Evolutionary conservation across 2,797 vertebrate genomes (phyloP), one percentile per base, ranked within the genome.

Genomic region (Pogoniulus pusillus): DNA sequence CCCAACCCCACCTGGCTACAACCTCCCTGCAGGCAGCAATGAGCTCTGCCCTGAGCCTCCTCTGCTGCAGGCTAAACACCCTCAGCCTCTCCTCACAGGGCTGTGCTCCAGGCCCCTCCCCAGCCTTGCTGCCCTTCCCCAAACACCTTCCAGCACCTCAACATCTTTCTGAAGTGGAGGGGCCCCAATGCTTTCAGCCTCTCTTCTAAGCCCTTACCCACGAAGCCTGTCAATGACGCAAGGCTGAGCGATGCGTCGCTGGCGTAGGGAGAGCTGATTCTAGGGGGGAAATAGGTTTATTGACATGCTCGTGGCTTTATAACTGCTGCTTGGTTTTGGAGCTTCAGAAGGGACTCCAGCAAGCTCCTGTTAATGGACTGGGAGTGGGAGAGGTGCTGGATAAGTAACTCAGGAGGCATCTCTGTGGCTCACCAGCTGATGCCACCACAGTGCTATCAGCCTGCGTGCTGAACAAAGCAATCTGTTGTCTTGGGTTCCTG

Each of bases 391-490:
- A 92, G 91, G 82, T 80, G 58, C 60, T 58, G 83, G 75, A 14
- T 62, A 73, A 92, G 62, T 62, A 62, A 54, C 0, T 2, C 4
- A 69, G 57, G 82, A 93, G 69, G 66, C 70, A 87, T 90, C 94
- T 85, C 79, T 16, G 7, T 72, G 82, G 62, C 22, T 82, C 27
- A 59, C 74, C 84, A 72, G 89, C 70, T 87, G 78, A 39, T 93
- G 93, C n/a, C 75, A 54, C 63, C 89, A 59, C 86, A 72, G 5
- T 39, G 70, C 75, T 81, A 93, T 43, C 70, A 43, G 13, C 6
- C n/a, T 51, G 74, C 39, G 82, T 75, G 76, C 90, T 94, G 89
- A 91, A 80, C 84, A 93, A 93, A 93, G 90, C 79, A 81, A 63
- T 91, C 79, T 83, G 37, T 63, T 53, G 15, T 59, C 14, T 55